Base-by-base conservation (phyloP, 2,113 vertebrate genomes). In the Furnarius figulus region DNA sequence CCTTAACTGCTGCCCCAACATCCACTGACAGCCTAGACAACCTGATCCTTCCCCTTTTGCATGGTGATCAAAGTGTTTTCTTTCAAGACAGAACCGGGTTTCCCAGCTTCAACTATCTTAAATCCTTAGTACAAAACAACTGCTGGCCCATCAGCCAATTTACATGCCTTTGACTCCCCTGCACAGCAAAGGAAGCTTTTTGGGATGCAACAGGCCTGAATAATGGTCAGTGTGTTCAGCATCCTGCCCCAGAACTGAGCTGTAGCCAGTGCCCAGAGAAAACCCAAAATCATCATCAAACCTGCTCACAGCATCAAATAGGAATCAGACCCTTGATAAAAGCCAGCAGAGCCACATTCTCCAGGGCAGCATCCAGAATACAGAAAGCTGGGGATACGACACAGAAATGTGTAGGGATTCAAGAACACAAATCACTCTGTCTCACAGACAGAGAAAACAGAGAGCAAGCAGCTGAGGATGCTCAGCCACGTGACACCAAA, bases 401-500 rank as follows among this genome's bases (percentile, higher is more conserved):
- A 68, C 20, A 56, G 46, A 79, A 81, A 76, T 75, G 23, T 63
- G 47, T 22, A 67, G 20, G 25, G 25, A 55, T 83, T 46, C 24
- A 42, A 82, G 50, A 11, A 88, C n/a, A 58, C 11, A 73, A n/a
- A 77, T n/a, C 47, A 42, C 42, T 27, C 37, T 55, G 49, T 47
- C 37, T 81, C 5, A 1, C 12, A 85, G 20, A 71, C 2, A 31
- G 40, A 81, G 37, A 61, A 63, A 81, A 70, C 15, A 56, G 40
- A 68, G 2, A 87, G 13, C 6, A 61, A 87, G 56, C 67, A 92
- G 53, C 44, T 75, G 56, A 82, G 56, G 44, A 72, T 85, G 62
- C 71, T 50, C 9, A 1, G 24, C 56, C 55, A 70, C 0, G 0
- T 56, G 63, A 56, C 4, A 49, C 1, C 46, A 47, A 71, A 19